These are phyloP conservation scores for Cheilosia impressa DNA, from an alignment of 2,888 invertebrate genomes.

Conservation along the genomic window DNA sequence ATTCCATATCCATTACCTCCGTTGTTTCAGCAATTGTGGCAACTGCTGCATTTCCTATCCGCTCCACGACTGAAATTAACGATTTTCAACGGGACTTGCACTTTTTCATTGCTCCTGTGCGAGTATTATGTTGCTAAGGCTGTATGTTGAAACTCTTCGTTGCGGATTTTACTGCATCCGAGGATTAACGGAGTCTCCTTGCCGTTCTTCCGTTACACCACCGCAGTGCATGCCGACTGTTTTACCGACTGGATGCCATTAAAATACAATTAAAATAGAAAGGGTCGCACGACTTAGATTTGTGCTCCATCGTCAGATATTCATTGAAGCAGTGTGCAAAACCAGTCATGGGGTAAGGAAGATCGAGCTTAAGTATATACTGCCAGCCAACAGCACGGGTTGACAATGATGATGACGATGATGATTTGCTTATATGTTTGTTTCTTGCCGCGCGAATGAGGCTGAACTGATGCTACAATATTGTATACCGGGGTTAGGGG, in stretches of 20 bases:
- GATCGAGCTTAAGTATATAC: slow-evolving; percentile 26
- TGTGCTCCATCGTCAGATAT: slow-evolving; percentile 58
- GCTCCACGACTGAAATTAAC: slow-evolving; percentile 1
- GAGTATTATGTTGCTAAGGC: slow-evolving; percentile 24
- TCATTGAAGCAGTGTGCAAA: slow-evolving; percentile 12
- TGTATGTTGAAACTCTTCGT: slow-evolving; percentile 57
- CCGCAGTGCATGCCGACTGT: slow-evolving; percentile 46
- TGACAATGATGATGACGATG: slow-evolving; percentile 54
- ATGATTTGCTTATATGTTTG: slow-evolving; percentile 69
- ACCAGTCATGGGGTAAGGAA: not conserved
- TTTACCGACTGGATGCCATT: slow-evolving; percentile 65
- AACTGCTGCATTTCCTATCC: slow-evolving; percentile 37
- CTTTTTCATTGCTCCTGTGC: slow-evolving; percentile 1
- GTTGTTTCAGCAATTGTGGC: slow-evolving; percentile 8
- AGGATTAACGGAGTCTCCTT: slow-evolving; percentile 61
- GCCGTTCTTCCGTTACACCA: slow-evolving; percentile 4
- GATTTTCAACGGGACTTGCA: not conserved
- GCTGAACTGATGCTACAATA: slow-evolving; percentile 47
- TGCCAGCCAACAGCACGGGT: slow-evolving; percentile 30
- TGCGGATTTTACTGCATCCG: slow-evolving; percentile 68
- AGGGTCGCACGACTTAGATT: slow-evolving; percentile 59
- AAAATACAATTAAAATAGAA: slow-evolving; percentile 66
- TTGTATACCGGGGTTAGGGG: slow-evolving; percentile 49
- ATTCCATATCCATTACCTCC: slow-evolving; percentile 28
- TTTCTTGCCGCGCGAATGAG: slow-evolving; percentile 51